These are phyloP conservation scores for Gymnodraco acuticeps DNA, from an alignment of 2,797 vertebrate species.

Conservation along the genomic window DNA sequence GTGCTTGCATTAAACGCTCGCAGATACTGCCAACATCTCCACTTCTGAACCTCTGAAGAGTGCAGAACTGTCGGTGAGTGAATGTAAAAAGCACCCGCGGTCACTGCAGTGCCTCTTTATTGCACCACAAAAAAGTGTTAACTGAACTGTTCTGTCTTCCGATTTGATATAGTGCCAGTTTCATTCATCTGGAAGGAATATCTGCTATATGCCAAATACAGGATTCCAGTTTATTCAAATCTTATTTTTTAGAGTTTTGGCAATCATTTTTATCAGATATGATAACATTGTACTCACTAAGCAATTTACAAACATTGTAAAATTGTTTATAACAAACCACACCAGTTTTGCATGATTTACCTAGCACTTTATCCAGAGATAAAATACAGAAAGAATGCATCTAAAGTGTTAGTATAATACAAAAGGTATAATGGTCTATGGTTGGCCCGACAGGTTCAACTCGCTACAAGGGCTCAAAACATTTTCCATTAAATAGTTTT, in stretches of 20 bases:
- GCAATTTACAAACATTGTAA: background rate
- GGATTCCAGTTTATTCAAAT: background rate
- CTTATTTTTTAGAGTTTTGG: conserved; percentile 8
- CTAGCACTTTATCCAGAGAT: background rate
- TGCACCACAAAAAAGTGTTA: conserved; percentile 19
- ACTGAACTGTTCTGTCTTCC: conserved; percentile 19
- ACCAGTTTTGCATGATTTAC: background rate
- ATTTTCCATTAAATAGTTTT: no score
- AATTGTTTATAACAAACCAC: background rate
- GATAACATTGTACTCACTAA: background rate
- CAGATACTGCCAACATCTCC: conserved; percentile 55
- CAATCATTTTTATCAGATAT: background rate
- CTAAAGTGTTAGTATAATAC: background rate
- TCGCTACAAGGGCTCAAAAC: no score
- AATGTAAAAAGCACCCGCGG: conserved; percentile 48
- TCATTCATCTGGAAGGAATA: conserved; percentile 34
- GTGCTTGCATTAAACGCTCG: conserved; percentile 51
- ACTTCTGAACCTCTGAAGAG: conserved; percentile 59
- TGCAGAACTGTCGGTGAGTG: conserved; percentile 42
- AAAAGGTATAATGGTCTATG: no score
- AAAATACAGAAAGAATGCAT: background rate
- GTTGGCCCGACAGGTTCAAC: no score
- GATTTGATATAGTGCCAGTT: conserved; percentile 16
- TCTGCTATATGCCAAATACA: conserved; percentile 10
- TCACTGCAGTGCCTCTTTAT: conserved; percentile 27